A percentile compares a stretch with the other conserved stretches of the same genome.
phyloP scores from a whole-genome alignment of 2,113 vertebrate genomes.

The Pelmatolapia mariae region DNA sequence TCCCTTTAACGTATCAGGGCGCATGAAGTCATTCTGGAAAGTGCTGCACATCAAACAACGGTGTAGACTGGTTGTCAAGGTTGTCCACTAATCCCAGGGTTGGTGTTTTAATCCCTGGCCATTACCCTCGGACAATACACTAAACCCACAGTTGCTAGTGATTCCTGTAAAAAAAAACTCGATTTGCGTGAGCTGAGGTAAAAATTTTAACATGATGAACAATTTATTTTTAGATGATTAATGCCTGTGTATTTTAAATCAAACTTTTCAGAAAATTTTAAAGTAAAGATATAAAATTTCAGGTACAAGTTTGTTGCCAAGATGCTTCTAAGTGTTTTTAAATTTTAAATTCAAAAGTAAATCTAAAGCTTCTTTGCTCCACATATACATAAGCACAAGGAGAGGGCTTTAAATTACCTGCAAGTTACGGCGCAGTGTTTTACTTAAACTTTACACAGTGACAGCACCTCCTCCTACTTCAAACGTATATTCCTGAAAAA shows the following conservation, averaged over 20 bases:
- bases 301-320: background rate
- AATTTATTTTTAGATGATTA: background rate
- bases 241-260: background rate
- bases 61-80: background rate
- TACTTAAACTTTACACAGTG: background rate
- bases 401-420: background rate
- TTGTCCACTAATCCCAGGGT: background rate
- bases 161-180: background rate
- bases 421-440: background rate
- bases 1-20: background rate
- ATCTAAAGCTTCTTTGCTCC: background rate
- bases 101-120: background rate
- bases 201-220: background rate
- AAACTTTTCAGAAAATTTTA: background rate
- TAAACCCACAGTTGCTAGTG: background rate
- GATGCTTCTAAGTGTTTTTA: background rate
- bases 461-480: background rate
- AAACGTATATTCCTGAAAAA: background rate
- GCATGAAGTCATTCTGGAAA: background rate
- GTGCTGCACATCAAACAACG: background rate
- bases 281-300: background rate
- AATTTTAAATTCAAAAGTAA: background rate
- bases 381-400: background rate
- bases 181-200: background rate
- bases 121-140: background rate